Base-by-base conservation (phyloP, 2,888 invertebrate genomes). In the Cheilosia soror region DNA sequence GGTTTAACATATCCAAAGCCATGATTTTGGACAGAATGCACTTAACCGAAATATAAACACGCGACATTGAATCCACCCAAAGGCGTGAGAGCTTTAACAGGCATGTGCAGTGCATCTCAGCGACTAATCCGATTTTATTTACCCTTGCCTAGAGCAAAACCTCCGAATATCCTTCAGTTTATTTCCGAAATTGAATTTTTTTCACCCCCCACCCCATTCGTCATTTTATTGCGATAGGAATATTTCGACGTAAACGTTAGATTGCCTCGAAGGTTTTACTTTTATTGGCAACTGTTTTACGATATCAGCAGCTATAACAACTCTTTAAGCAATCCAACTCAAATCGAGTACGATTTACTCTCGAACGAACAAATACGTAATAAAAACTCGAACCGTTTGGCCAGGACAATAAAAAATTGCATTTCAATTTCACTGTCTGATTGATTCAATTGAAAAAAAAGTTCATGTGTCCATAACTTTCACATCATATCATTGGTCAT, bases 391-490 rank as follows among this genome's bases (percentile, higher is more conserved):
- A 68, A 40, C 40, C 72, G 65, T 20, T 9, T 66, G 27, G 11
- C 37, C 11, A 37, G 4, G 37, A 4, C 29, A 57, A 75, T 75
- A 76, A 76, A 68, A 68, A 66, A 66, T 60, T 4, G 37, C 63
- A 20, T 37, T 71, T 55, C 27, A 31, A 11, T 20, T 20, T 20
- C 20, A 20, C 7, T 20, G 51, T 29, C 25, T 44, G 79, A 69
- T 69, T 66, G 69, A 79, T 75, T 79, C 47, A 75, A 84, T 84
- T 53, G n/a, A n/a, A 60, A 65, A 80, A 69, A 63, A 49, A 58
- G 13, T 33, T 42, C 44, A 55, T 47, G 37, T 77, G 53, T 49
- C 69, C 62, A 63, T 44, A 53, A 40, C 63, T 63, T 49, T 49
- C 55, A 63, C 53, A 62, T 55, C 55, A 55, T 40, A 29, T 31